phyloP scores from a whole-genome alignment of 2,113 vertebrate species.

The Malaclemys terrapin region DNA sequence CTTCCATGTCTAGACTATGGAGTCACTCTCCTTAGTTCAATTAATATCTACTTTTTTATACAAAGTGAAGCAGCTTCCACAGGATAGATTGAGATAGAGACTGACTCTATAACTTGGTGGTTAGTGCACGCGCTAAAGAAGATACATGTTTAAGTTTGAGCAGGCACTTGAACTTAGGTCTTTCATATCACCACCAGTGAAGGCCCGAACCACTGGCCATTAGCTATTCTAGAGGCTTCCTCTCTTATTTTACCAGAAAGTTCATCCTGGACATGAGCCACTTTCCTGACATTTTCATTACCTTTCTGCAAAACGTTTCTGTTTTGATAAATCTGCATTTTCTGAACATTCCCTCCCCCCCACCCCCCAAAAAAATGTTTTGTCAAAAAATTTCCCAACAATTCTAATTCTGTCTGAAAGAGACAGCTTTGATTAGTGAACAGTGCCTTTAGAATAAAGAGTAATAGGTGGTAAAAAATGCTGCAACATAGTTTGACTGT shows the following conservation, averaged over 20 bases:
- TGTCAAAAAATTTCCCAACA: neutral
- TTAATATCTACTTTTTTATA: no score
- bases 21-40: neutral
- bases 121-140: neutral
- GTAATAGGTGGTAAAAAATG: neutral
- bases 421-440: neutral
- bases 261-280: neutral
- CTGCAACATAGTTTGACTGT: neutral
- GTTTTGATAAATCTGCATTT: neutral
- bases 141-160: neutral
- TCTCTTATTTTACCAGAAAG: neutral
- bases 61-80: no score
- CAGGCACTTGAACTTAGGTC: neutral
- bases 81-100: neutral
- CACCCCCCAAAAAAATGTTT: no score
- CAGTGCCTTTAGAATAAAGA: neutral
- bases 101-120: neutral
- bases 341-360: neutral
- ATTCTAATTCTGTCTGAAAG: neutral
- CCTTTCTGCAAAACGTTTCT: neutral
- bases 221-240: neutral
- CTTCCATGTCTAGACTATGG: neutral
- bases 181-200: neutral
- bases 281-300: neutral
- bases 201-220: neutral